Evolutionary conservation across 1,140 invertebrate species (phyloP).

Genomic region (Gerris buenoi): DNA sequence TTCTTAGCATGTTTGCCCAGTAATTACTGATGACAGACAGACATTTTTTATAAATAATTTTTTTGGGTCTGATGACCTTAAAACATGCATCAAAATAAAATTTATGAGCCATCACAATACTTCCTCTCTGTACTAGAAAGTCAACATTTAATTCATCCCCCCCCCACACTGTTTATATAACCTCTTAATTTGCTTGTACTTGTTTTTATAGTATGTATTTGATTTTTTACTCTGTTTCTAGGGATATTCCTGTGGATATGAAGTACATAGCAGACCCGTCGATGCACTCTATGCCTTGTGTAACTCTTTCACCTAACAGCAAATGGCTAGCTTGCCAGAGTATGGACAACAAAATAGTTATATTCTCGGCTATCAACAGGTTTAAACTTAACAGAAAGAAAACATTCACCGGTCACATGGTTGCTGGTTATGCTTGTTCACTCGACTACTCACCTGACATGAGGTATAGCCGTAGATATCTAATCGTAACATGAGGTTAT

Average conservation of each 20-base stretch:
- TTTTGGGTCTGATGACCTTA: no score
- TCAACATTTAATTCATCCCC: no score
- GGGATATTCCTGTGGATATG: constrained; percentile 99
- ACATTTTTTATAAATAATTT: no score
- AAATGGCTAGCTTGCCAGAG: constrained; percentile 99
- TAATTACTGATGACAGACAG: no score
- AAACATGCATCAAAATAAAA: no score
- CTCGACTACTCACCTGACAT: constrained; percentile 98
- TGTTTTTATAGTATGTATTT: constrained; percentile 20
- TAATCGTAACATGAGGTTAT: no score
- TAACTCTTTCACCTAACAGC: constrained; percentile 87
- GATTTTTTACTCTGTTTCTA: no score
- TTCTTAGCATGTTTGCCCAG: no score
- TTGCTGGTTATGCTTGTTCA: constrained; percentile 94
- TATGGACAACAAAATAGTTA: constrained; percentile 98
- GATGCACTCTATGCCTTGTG: constrained; percentile 98
- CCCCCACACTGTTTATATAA: no score
- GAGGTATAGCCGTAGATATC: no score
- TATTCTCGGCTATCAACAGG: constrained; percentile 91
- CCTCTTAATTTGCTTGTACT: background rate
- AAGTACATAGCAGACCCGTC: constrained; percentile 99
- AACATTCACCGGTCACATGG: constrained; percentile 96
- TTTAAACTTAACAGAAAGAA: constrained; percentile 98
- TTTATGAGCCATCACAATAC: no score
- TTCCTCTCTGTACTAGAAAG: no score